phyloP scores from a whole-genome alignment of 1,140 invertebrate species.

The Zaprionus capensis region DNA sequence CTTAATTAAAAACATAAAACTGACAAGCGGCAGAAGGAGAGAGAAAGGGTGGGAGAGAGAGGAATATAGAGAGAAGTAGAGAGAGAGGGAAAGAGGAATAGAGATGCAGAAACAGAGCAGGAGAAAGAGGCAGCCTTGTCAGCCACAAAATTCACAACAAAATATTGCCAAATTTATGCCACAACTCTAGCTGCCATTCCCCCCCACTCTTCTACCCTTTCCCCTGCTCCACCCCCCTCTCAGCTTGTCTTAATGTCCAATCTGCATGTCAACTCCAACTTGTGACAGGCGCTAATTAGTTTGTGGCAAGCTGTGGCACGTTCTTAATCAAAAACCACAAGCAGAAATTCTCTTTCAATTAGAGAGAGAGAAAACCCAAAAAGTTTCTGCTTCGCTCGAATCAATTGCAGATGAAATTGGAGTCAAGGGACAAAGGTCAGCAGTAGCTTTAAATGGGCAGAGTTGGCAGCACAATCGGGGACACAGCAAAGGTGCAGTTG shows the following conservation, averaged over 20 bases:
- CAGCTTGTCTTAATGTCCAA: constrained; percentile 50
- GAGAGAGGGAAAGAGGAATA: neutral
- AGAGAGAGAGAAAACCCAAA: constrained; percentile 33
- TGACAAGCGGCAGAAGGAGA: neutral
- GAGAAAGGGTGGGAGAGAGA: neutral
- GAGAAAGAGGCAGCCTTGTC: neutral
- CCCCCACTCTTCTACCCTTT: neutral
- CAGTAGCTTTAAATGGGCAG: neutral
- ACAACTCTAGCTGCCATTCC: constrained; percentile 1
- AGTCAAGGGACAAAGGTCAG: constrained; percentile 11
- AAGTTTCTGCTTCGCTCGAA: constrained; percentile 8
- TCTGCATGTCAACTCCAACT: constrained; percentile 42
- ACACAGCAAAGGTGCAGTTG: neutral
- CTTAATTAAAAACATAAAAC: constrained; percentile 58
- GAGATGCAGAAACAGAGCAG: neutral
- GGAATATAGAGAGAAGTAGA: neutral
- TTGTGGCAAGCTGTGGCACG: constrained; percentile 29
- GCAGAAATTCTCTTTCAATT: constrained; percentile 71
- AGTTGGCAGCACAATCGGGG: neutral
- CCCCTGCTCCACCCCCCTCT: constrained; percentile 3
- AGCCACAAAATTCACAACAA: constrained; percentile 19
- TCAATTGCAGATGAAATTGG: constrained; percentile 25
- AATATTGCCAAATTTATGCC: constrained; percentile 39
- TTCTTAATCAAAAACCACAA: constrained; percentile 40
- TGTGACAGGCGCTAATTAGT: constrained; percentile 74